Evolutionary conservation across 2,797 vertebrate species (phyloP).

Genomic region (Hippocampus kuda): DNA sequence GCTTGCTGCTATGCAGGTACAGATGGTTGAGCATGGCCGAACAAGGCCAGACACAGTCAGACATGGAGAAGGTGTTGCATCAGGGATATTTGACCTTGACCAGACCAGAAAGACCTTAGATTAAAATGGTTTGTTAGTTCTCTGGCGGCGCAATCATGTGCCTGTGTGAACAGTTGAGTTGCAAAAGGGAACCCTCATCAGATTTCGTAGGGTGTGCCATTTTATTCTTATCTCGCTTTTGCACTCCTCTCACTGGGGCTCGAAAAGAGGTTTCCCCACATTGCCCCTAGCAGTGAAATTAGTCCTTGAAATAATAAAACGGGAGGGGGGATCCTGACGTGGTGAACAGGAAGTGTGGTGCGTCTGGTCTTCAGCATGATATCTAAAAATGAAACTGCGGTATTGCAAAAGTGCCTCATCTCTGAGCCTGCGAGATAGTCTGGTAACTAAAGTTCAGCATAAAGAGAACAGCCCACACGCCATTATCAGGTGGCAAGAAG

Average conservation of each 20-base stretch:
- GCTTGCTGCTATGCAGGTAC: conserved; percentile 12
- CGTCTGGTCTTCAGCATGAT: conserved; percentile 24
- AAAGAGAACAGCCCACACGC: conserved; percentile 7
- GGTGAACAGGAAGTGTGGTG: conserved; percentile 30
- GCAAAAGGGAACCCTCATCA: conserved; percentile 40
- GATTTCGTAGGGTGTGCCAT: conserved; percentile 52
- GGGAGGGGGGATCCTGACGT: conserved; percentile 26
- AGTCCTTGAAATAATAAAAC: conserved; percentile 25
- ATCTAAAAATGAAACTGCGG: conserved; percentile 29
- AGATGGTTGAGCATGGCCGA: conserved; percentile 21
- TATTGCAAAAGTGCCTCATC: conserved; percentile 32
- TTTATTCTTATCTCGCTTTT: conserved; percentile 56
- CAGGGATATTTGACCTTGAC: conserved; percentile 11
- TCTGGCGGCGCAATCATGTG: conserved; percentile 21
- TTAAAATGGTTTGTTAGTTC: conserved; percentile 22
- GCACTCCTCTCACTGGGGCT: conserved; percentile 53
- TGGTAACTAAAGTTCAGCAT: conserved; percentile 11
- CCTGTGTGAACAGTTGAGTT: conserved; percentile 29
- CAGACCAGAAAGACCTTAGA: conserved; percentile 37
- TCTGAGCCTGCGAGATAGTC: conserved; percentile 16
- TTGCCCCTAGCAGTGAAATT: conserved; percentile 6
- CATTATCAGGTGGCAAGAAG: conserved; percentile 14
- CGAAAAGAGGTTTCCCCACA: conserved; percentile 36
- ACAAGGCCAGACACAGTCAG: conserved; percentile 15
- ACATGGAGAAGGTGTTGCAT: conserved; percentile 16